These are phyloP conservation scores for Brachionus sp. DNA, from an alignment of 1,140 invertebrate genomes.

Conservation along the genomic window DNA sequence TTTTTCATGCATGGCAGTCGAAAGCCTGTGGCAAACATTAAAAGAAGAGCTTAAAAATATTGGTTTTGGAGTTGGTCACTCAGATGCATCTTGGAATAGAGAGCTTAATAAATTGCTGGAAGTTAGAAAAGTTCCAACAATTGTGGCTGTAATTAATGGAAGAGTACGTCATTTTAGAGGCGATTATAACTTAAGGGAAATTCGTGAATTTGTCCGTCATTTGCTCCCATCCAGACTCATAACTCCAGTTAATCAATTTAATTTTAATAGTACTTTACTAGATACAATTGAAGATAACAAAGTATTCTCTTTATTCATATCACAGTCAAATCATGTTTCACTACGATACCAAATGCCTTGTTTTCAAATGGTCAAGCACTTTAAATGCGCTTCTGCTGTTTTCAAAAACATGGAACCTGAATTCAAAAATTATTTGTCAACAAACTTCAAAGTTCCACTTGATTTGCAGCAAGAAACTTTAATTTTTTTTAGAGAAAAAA, in stretches of 20 bases:
- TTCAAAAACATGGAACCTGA: neutral
- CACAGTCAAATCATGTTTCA: conserved; percentile 19
- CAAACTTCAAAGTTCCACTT: conserved; percentile 13
- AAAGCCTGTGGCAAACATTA: conserved; percentile 74
- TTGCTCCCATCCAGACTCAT: conserved; percentile 52
- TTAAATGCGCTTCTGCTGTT: neutral
- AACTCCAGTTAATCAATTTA: conserved; percentile 44
- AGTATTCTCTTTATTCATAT: conserved; percentile 20
- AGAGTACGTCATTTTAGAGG: conserved; percentile 66
- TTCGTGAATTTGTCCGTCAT: conserved; percentile 53
- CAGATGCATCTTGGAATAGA: conserved; percentile 77
- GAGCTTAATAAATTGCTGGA: conserved; percentile 72
- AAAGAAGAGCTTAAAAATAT: conserved; percentile 76
- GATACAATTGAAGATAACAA: conserved; percentile 14
- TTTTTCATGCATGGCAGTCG: conserved; percentile 78
- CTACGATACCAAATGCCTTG: conserved; percentile 40
- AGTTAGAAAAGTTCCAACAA: conserved; percentile 72
- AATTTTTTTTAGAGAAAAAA: conserved; percentile 27
- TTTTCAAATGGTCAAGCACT: neutral
- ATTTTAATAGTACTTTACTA: conserved; percentile 2
- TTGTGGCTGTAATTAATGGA: conserved; percentile 77
- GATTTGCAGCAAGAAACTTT: conserved; percentile 31
- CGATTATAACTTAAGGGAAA: conserved; percentile 48
- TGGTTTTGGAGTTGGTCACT: conserved; percentile 66
- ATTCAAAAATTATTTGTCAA: conserved; percentile 18